Evolutionary conservation across 2,888 invertebrate species (phyloP), one percentile per base, ranked within the genome.

Genomic region (Andricus curvator): DNA sequence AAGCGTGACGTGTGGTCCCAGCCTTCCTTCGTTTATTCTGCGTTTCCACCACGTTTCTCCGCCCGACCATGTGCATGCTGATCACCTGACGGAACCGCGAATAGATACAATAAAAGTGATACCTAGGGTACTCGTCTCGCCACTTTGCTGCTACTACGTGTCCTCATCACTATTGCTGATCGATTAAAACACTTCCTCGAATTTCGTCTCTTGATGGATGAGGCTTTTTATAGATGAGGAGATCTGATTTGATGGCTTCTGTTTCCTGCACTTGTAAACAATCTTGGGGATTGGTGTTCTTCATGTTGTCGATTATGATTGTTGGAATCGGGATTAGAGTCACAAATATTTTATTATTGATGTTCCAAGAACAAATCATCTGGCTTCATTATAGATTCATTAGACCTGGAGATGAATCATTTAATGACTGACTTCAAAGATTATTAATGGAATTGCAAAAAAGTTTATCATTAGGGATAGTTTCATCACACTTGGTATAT

Each of bases 1-100:
- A 65, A 48, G 64, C 77, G 37, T 64, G 65, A 64, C 65, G 70
- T 44, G 64, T 77, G 77, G 77, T 77, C 62, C 77, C 44, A 25
- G 67, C 67, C 37, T 67, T 66, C 41, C 44, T 48, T 22, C 56
- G 56, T 60, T 68, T 70, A 67, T 37, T 67, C 67, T 62, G 62
- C 13, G 51, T 51, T 70, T 70, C 51, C 51, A 51, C 51, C 67
- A 67, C 66, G 62, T 62, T 62, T 25, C 17, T 62, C 25, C 62
- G 5, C 62, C 62, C 62, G 17, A 62, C 62, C 62, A 17, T 29
- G 17, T 62, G 62, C 62, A 62, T 62, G 62, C 25, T 62, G 62
- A 62, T 62, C 25, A 66, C 66, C 66, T 66, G 66, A 20, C 66
- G 67, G 67, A 67, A 37, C 41, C 20, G n/a, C 67, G 37, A 67